Conservation (phyloP, 2,113 vertebrate genomes). For the Hystrix cristata region DNA sequence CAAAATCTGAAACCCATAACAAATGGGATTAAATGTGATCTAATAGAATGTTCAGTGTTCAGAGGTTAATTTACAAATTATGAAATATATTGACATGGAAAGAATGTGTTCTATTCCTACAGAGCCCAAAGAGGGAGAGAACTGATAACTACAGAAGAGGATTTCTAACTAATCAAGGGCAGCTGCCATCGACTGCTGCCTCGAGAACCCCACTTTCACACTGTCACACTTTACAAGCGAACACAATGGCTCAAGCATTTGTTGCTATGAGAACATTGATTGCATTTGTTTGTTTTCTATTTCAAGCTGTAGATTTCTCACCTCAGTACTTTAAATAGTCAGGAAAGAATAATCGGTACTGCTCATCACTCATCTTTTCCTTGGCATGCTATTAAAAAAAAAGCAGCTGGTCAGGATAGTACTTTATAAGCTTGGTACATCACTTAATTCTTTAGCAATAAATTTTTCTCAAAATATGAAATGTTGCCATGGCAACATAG, state of each 20-base stretch:
- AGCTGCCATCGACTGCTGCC: neutral
- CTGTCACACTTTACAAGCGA: neutral
- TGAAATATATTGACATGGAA: neutral
- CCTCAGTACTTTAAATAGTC: constrained; percentile 72
- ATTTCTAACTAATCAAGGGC: constrained; percentile 8
- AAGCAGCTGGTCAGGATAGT: constrained; percentile 21
- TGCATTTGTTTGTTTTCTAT: constrained; percentile 78
- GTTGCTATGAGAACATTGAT: constrained; percentile 83
- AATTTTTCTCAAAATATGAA: constrained; percentile 5
- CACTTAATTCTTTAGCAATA: constrained; percentile 54
- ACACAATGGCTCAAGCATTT: constrained; percentile 52
- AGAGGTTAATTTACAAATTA: neutral
- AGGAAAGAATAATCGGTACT: constrained; percentile 74
- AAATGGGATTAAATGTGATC: constrained; percentile 20
- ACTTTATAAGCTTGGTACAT: constrained; percentile 15
- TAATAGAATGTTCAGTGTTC: neutral
- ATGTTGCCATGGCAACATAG: constrained; percentile 30
- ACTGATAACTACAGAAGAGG: neutral
- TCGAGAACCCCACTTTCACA: neutral
- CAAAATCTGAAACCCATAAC: neutral
- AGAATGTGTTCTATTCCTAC: neutral
- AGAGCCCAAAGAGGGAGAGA: neutral
- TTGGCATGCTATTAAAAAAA: neutral
- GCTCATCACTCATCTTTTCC: constrained; percentile 54
- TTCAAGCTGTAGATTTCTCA: constrained; percentile 68